These are phyloP conservation scores for Liasis olivaceus DNA, from an alignment of 2,797 vertebrate species.

Conservation along the genomic window DNA sequence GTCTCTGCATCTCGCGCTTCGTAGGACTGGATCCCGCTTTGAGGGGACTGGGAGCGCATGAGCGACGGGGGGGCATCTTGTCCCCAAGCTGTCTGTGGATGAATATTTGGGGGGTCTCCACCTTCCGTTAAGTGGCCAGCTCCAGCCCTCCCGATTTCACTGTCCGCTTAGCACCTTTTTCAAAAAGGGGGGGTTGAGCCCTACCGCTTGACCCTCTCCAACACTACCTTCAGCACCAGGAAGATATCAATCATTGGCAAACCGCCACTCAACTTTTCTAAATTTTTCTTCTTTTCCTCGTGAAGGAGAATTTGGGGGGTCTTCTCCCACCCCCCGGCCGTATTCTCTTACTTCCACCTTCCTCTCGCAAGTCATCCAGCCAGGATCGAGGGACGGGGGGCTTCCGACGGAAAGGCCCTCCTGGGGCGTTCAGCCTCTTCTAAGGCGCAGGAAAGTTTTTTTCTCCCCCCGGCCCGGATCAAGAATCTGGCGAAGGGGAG, in stretches of 20 bases:
- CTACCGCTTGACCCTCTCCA: not conserved
- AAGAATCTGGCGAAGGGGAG: not conserved
- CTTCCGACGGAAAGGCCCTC: not conserved
- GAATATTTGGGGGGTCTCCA: not conserved
- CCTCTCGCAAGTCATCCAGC: not conserved
- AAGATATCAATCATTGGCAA: too few relatives aligned
- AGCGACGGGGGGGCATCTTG: not conserved
- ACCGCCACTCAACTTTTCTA: not conserved
- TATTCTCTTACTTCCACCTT: too few relatives aligned
- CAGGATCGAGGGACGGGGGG: not conserved
- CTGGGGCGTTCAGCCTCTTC: too few relatives aligned
- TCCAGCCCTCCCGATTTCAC: not conserved
- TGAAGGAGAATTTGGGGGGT: not conserved
- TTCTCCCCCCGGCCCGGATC: rapidly evolving
- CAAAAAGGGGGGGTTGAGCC: not conserved
- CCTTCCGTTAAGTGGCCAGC: not conserved
- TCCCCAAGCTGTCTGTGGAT: not conserved
- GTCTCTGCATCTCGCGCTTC: not conserved
- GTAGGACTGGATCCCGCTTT: not conserved
- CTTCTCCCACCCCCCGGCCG: not conserved
- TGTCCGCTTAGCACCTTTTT: not conserved
- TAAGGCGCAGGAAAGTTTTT: not conserved
- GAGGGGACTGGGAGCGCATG: not conserved
- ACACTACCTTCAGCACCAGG: too few relatives aligned
- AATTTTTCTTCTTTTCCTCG: too few relatives aligned